phyloP scores from a whole-genome alignment of 2,888 invertebrate genomes.

The Melanchra persicariae region DNA sequence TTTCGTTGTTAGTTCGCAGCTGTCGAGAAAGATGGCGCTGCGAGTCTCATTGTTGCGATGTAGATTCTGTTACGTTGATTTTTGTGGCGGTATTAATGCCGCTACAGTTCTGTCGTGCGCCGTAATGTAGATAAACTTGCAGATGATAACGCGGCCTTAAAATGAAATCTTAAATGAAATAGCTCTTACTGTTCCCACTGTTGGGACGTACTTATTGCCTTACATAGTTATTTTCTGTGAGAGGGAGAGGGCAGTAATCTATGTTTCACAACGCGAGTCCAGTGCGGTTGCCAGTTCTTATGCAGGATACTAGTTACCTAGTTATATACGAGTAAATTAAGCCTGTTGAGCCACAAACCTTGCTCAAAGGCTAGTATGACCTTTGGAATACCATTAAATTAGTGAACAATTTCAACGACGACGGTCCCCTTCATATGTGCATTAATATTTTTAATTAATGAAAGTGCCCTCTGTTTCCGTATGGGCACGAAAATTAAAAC shows the following conservation, averaged over 20 bases:
- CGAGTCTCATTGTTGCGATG: too few species aligned
- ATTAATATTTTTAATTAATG: constrained; percentile 1
- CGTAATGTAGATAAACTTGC: too few species aligned
- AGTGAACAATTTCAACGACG: neutral
- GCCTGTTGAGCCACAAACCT: too few species aligned
- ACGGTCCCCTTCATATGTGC: neutral
- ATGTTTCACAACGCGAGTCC: neutral
- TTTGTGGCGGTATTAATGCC: too few species aligned
- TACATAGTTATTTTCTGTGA: too few species aligned
- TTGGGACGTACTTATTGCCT: neutral
- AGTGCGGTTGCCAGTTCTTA: neutral
- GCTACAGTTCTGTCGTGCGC: too few species aligned
- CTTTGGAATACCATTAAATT: neutral
- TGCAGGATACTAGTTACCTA: neutral
- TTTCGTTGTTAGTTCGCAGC: too few species aligned
- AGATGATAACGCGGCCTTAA: too few species aligned
- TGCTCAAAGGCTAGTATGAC: neutral
- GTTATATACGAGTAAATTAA: neutral
- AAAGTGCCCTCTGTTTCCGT: constrained; percentile 22
- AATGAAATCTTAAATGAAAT: too few species aligned
- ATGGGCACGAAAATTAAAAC: constrained; percentile 6
- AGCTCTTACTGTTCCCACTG: neutral
- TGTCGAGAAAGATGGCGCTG: too few species aligned
- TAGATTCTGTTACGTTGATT: too few species aligned
- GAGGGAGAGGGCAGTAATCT: too few species aligned